Conservation (phyloP, 1,140 invertebrate species). For the Drosophila eugracilis region DNA sequence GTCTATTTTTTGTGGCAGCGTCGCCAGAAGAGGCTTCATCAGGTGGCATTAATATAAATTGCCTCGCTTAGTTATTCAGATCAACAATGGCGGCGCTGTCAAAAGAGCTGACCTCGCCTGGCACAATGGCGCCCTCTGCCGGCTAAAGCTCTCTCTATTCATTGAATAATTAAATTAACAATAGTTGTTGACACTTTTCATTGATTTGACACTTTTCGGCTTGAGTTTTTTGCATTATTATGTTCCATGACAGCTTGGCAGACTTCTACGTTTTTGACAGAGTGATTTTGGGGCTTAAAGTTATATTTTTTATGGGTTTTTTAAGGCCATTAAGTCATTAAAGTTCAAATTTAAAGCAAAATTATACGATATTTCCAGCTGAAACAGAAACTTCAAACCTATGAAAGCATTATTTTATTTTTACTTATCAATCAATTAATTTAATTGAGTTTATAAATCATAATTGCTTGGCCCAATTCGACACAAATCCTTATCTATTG, state of each 20-base stretch:
- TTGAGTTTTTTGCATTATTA: not conserved
- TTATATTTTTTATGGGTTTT: no score
- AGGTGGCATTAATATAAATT: slow-evolving; percentile 35
- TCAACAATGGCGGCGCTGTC: slow-evolving; percentile 37
- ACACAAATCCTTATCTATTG: not conserved
- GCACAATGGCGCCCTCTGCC: not conserved
- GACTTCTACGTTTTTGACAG: not conserved
- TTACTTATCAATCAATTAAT: not conserved
- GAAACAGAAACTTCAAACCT: no score
- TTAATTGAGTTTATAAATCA: not conserved
- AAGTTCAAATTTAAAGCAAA: no score
- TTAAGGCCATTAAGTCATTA: no score
- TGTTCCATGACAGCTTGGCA: not conserved
- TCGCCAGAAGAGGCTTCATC: slow-evolving; percentile 3
- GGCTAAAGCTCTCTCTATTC: not conserved
- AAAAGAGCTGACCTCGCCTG: slow-evolving; percentile 13
- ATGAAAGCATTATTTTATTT: no score
- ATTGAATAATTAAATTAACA: slow-evolving; percentile 31
- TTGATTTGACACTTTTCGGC: slow-evolving; percentile 1
- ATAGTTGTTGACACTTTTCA: slow-evolving; percentile 12
- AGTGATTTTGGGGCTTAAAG: no score
- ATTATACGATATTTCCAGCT: no score
- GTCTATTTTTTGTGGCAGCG: not conserved
- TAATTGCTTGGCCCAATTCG: not conserved
- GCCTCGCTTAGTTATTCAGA: slow-evolving; percentile 28